phyloP scores from a whole-genome alignment of 2,797 vertebrate genomes.

The Morus bassanus region DNA sequence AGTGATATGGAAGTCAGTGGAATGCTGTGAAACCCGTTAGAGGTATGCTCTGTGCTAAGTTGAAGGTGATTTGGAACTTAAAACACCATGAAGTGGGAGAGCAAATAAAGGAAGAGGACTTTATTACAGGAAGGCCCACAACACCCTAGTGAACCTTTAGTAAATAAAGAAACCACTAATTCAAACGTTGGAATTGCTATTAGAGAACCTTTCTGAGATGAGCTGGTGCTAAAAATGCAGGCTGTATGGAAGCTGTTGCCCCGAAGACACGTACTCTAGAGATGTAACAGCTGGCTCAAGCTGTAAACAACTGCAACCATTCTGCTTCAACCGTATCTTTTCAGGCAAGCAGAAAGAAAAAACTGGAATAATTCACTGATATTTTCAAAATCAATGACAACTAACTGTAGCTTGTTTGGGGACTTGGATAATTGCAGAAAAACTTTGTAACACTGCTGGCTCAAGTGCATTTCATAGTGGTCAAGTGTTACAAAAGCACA shows the following conservation, averaged over 20 bases:
- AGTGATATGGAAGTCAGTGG: background rate
- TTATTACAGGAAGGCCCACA: background rate
- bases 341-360: constrained; percentile 31
- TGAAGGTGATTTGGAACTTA: constrained; percentile 13
- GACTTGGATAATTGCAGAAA: constrained; percentile 39
- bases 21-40: constrained; percentile 19
- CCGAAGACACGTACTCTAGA: constrained; percentile 66
- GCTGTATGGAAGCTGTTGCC: constrained; percentile 63
- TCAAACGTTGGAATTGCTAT: constrained; percentile 71
- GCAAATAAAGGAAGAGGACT: constrained; percentile 32
- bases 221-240: constrained; percentile 68
- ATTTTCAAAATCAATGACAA: constrained; percentile 44
- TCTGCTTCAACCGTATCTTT: constrained; percentile 57
- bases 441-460: constrained; percentile 21
- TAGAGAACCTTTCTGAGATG: constrained; percentile 68
- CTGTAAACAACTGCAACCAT: constrained; percentile 69
- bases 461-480: background rate
- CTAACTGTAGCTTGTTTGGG: constrained; percentile 14
- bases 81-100: constrained; percentile 26
- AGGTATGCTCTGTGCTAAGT: background rate
- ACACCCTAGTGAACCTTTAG: constrained; percentile 44
- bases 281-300: constrained; percentile 60
- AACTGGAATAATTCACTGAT: constrained; percentile 43
- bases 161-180: constrained; percentile 60
- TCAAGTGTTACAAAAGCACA: background rate